A percentile compares a stretch with the other conserved stretches of the same genome.
These are phyloP conservation scores for Philaethria dido DNA, from an alignment of 2,888 invertebrate genomes.

Conservation along the genomic window DNA sequence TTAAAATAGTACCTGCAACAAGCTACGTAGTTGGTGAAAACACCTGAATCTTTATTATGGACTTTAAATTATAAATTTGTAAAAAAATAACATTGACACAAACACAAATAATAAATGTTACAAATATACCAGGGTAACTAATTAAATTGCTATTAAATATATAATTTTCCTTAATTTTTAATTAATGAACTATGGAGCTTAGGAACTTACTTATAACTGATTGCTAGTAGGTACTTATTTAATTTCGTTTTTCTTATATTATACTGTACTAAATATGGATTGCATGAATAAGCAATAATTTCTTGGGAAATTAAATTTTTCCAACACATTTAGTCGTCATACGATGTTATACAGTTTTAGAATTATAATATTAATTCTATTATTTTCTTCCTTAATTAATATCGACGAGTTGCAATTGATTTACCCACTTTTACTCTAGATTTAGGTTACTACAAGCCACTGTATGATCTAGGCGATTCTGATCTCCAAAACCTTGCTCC, in stretches of 20 bases:
- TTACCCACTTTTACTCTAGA: too few relatives aligned
- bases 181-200: background rate
- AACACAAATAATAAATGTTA: slow-evolving; percentile 8
- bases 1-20: background rate
- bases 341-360: background rate
- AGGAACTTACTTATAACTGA: slow-evolving; percentile 1
- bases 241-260: background rate
- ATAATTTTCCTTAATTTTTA: background rate
- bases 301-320: background rate
- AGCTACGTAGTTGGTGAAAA: background rate
- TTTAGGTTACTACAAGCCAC: too few relatives aligned
- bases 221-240: background rate
- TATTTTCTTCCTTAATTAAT: background rate
- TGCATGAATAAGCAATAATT: background rate
- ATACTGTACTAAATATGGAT: background rate
- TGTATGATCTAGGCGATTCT: too few relatives aligned
- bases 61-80: background rate
- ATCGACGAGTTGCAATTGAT: background rate
- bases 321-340: background rate
- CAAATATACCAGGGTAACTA: slow-evolving; percentile 13
- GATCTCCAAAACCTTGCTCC: too few relatives aligned
- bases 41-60: background rate
- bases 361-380: background rate
- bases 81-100: slow-evolving; percentile 2
- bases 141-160: slow-evolving; percentile 13